Evolutionary conservation across 2,797 vertebrate genomes (phyloP).

Genomic region (Helarctos malayanus): DNA sequence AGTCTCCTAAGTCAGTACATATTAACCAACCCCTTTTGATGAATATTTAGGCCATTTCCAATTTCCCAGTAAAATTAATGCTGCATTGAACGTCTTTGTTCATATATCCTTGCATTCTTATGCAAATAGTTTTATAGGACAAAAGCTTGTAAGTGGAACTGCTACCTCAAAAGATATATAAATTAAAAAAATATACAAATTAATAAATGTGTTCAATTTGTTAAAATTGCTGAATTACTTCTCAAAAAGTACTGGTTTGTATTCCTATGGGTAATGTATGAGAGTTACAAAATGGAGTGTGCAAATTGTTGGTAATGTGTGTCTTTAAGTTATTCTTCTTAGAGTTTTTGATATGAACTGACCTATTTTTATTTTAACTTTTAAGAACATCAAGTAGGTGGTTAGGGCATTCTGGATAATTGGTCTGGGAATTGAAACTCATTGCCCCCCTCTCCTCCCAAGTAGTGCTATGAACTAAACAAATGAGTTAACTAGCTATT

Average conservation of each 20-base stretch:
- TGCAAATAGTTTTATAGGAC: not conserved
- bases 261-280: not conserved
- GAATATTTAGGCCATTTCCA: not conserved
- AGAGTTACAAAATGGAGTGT: not conserved
- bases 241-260: slow-evolving; percentile 2
- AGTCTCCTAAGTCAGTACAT: not conserved
- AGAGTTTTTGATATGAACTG: not conserved
- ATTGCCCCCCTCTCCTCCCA: too few relatives aligned
- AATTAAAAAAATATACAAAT: not conserved
- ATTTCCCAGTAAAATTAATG: slow-evolving; percentile 11
- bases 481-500: slow-evolving; percentile 20
- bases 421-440: slow-evolving; percentile 17
- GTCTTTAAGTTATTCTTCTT: not conserved
- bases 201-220: not conserved
- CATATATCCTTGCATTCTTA: slow-evolving; percentile 32
- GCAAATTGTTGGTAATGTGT: not conserved
- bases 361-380: slow-evolving; percentile 23
- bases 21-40: not conserved
- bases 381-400: not conserved
- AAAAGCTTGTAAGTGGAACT: slow-evolving; percentile 43
- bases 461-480: not conserved
- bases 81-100: slow-evolving; percentile 18
- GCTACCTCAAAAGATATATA: not conserved
- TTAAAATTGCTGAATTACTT: slow-evolving; percentile 21
- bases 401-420: not conserved